phyloP scores from a whole-genome alignment of 2,797 vertebrate genomes.

The Gobio occitaniae region DNA sequence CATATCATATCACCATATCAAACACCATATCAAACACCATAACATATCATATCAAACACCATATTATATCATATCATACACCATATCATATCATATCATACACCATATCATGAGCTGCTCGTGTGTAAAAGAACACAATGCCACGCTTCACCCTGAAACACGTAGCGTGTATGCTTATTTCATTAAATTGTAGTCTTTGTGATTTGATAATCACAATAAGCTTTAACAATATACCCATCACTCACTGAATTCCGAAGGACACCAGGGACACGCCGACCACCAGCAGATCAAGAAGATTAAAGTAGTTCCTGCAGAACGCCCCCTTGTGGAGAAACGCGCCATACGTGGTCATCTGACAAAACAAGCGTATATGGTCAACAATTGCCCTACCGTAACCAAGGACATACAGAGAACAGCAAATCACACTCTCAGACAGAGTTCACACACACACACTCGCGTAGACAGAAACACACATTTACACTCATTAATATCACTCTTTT shows the following conservation, averaged over 20 bases:
- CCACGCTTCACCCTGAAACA: not conserved
- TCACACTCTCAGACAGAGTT: not conserved
- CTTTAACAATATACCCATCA: constrained; percentile 55
- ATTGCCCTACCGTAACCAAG: not conserved
- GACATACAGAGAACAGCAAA: constrained; percentile 11
- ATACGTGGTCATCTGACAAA: constrained; percentile 95
- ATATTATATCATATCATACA: no score
- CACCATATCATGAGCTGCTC: not conserved
- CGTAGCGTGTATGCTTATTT: not conserved
- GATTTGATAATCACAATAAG: not conserved
- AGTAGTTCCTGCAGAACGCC: constrained; percentile 98
- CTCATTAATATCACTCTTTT: constrained; percentile 77
- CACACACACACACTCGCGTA: constrained; percentile 19
- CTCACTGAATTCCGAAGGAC: constrained; percentile 99
- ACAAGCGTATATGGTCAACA: constrained; percentile 40
- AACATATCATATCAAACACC: no score
- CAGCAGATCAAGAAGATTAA: constrained; percentile 96
- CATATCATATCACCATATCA: no score
- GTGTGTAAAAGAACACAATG: not conserved
- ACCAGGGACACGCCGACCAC: constrained; percentile 97
- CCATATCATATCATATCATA: no score
- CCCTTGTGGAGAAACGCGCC: constrained; percentile 99
- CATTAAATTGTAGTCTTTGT: not conserved
- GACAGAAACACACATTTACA: constrained; percentile 63
- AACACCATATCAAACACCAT: no score